phyloP scores from a whole-genome alignment of 1,140 invertebrate species.

The Octopus bimaculoides region DNA sequence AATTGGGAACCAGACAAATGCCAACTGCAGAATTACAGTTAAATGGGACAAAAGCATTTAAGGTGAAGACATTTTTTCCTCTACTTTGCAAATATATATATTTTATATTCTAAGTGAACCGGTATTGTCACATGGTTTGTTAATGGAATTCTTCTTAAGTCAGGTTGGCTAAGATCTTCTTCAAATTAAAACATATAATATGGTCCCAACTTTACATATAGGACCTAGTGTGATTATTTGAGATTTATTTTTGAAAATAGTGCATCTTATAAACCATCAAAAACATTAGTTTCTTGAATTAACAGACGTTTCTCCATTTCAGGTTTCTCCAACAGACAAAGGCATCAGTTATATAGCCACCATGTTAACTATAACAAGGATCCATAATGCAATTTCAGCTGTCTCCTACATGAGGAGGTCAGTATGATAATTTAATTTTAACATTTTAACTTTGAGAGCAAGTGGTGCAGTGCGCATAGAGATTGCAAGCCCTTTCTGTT shows the following conservation, averaged over 20 bases:
- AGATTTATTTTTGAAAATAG: neutral
- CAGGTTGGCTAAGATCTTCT: too few relatives aligned
- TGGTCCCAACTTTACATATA: neutral
- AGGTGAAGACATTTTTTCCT: slow-evolving; percentile 34
- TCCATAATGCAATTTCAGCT: slow-evolving; percentile 62
- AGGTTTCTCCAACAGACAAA: slow-evolving; percentile 61
- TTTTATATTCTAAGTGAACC: too few relatives aligned
- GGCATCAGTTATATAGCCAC: slow-evolving; percentile 63
- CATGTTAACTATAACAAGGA: slow-evolving; percentile 65
- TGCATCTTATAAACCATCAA: neutral
- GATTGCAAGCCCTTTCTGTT: too few relatives aligned
- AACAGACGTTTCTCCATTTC: slow-evolving; percentile 12
- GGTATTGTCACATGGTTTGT: too few relatives aligned
- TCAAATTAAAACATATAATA: neutral
- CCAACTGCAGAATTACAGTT: slow-evolving; percentile 66
- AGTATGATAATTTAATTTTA: neutral
- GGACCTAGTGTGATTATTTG: neutral
- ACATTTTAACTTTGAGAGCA: too few relatives aligned
- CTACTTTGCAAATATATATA: too few relatives aligned
- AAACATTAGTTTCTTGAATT: neutral
- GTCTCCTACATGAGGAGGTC: slow-evolving; percentile 61
- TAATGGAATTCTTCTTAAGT: too few relatives aligned
- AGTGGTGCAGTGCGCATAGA: too few relatives aligned
- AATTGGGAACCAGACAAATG: slow-evolving; percentile 65
- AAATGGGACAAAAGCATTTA: slow-evolving; percentile 60